Conservation (phyloP, 2,113 vertebrate species). For the Clarias magur region DNA sequence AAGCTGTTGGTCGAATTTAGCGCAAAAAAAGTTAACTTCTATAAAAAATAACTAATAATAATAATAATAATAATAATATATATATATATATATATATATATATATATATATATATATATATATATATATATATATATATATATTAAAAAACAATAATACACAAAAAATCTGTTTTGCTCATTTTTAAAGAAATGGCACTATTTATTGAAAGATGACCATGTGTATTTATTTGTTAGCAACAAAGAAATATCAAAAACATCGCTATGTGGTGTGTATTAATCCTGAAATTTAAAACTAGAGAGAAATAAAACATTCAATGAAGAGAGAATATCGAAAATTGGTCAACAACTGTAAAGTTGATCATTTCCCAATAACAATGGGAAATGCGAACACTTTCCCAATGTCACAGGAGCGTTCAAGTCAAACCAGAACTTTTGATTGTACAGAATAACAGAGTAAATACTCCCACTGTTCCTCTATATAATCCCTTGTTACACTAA, state of each 20-base stretch:
- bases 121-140: too few species aligned
- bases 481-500: too few species aligned
- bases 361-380: not conserved
- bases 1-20: not conserved
- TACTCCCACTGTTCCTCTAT: too few species aligned
- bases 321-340: not conserved
- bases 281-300: not conserved
- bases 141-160: not conserved
- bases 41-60: too few species aligned
- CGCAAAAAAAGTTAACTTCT: not conserved
- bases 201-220: not conserved
- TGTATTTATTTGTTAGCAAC: not conserved
- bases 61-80: too few species aligned
- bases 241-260: not conserved
- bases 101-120: too few species aligned
- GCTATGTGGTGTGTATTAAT: too few species aligned
- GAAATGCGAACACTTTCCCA: too few species aligned
- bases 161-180: not conserved
- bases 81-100: too few species aligned
- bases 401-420: not conserved
- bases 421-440: too few species aligned
- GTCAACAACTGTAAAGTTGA: not conserved
- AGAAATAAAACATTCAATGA: not conserved
- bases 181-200: not conserved
- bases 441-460: too few species aligned